These are phyloP conservation scores for Hypothenemus hampei DNA, from an alignment of 1,140 invertebrate genomes.

Conservation along the genomic window DNA sequence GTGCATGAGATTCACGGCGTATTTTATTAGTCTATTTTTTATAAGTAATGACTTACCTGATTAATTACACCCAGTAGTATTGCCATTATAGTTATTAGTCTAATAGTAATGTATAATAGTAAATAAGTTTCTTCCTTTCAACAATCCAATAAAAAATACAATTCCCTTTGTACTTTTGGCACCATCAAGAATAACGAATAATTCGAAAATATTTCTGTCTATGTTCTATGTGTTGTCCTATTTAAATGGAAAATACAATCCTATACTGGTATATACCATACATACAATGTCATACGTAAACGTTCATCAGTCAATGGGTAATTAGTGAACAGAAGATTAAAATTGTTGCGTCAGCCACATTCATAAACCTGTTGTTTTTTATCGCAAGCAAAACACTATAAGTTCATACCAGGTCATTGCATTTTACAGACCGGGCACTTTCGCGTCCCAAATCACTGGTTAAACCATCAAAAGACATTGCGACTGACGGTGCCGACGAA, in stretches of 20 bases:
- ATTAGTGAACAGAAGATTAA: neutral
- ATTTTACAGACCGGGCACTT: constrained; percentile 46
- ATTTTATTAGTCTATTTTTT: too few relatives aligned
- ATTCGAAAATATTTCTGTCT: too few relatives aligned
- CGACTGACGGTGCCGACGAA: constrained; percentile 57
- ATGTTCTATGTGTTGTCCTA: too few relatives aligned
- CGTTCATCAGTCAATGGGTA: neutral
- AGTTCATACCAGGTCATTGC: neutral
- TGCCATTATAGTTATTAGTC: too few relatives aligned
- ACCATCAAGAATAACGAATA: too few relatives aligned
- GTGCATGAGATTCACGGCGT: too few relatives aligned
- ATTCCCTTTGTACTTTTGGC: too few relatives aligned
- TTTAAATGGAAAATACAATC: neutral
- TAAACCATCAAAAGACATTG: constrained; percentile 29
- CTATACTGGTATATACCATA: neutral
- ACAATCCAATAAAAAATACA: too few relatives aligned
- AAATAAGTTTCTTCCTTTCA: too few relatives aligned
- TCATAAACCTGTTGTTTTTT: constrained; percentile 11
- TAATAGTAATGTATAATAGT: too few relatives aligned
- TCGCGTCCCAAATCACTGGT: constrained; percentile 36
- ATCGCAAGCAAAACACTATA: neutral
- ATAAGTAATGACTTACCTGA: too few relatives aligned
- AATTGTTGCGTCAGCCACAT: neutral
- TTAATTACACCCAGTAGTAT: too few relatives aligned
- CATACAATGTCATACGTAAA: neutral